These are phyloP conservation scores for Cephus pulcher DNA, from an alignment of 2,888 invertebrate species.

Conservation along the genomic window DNA sequence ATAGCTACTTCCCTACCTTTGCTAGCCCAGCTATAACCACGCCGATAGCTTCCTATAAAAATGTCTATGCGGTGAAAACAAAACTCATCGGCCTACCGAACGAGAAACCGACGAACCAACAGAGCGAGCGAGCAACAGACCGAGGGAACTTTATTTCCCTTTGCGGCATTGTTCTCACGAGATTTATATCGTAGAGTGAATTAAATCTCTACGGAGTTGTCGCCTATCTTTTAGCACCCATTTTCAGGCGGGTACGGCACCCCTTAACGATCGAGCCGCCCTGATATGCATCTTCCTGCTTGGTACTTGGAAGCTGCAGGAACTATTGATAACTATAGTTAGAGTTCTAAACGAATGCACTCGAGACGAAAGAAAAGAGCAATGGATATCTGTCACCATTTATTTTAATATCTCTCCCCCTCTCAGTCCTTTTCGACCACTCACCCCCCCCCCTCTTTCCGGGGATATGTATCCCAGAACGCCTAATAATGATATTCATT, in stretches of 20 bases:
- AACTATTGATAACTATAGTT: neutral
- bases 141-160: conserved; percentile 13
- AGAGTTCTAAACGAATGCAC: too few relatives aligned
- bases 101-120: neutral
- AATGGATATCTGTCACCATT: neutral
- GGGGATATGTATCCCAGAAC: too few relatives aligned
- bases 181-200: conserved; percentile 16
- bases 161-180: conserved; percentile 13
- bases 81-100: neutral
- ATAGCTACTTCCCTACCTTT: neutral
- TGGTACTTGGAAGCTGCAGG: neutral
- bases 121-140: neutral
- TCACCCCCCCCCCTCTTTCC: conserved; percentile 11
- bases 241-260: conserved; percentile 3
- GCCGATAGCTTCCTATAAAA: neutral
- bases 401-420: conserved; percentile 30
- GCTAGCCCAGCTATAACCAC: neutral
- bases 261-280: conserved; percentile 1
- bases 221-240: conserved; percentile 13
- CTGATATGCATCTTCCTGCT: neutral
- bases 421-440: conserved; percentile 18
- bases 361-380: too few relatives aligned
- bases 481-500: too few relatives aligned
- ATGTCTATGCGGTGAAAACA: neutral
- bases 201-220: conserved; percentile 17